These are phyloP conservation scores for Sebastes reedi DNA, from an alignment of 2,797 vertebrate species.

Conservation along the genomic window DNA sequence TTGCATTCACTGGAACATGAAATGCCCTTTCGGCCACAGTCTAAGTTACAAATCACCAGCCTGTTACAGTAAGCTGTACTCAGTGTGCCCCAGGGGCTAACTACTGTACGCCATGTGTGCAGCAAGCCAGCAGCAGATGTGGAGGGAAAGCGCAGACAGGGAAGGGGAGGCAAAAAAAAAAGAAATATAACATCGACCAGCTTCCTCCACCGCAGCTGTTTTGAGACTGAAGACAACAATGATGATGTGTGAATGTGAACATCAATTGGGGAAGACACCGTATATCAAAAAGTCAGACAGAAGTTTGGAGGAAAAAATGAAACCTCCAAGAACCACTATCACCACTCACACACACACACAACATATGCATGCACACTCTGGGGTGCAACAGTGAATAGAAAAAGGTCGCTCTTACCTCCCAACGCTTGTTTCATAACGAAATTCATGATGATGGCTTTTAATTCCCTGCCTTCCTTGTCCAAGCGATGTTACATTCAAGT, in stretches of 20 bases:
- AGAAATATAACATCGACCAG: neutral
- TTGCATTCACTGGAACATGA: constrained; percentile 25
- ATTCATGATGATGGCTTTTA: constrained; percentile 91
- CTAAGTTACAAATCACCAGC: constrained; percentile 32
- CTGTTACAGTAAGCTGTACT: constrained; percentile 27
- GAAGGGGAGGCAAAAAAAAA: neutral
- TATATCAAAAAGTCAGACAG: neutral
- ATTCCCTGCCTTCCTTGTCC: constrained; percentile 80
- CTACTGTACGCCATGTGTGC: neutral
- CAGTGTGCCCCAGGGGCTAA: constrained; percentile 13
- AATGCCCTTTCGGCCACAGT: constrained; percentile 23
- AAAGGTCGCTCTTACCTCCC: constrained; percentile 86
- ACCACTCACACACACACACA: neutral
- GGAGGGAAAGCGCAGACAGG: neutral
- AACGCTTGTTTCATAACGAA: constrained; percentile 97
- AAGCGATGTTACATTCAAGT: constrained; percentile 86
- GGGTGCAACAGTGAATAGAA: neutral
- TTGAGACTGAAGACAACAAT: neutral
- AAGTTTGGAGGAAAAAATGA: constrained; percentile 7
- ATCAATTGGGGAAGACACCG: neutral
- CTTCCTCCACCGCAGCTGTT: neutral
- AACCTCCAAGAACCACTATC: neutral
- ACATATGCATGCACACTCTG: neutral
- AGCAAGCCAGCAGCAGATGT: constrained; percentile 1
- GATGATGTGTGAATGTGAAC: neutral